Base-by-base conservation (phyloP, 2,113 vertebrate species). In the Pachypanchax playfairii region DNA sequence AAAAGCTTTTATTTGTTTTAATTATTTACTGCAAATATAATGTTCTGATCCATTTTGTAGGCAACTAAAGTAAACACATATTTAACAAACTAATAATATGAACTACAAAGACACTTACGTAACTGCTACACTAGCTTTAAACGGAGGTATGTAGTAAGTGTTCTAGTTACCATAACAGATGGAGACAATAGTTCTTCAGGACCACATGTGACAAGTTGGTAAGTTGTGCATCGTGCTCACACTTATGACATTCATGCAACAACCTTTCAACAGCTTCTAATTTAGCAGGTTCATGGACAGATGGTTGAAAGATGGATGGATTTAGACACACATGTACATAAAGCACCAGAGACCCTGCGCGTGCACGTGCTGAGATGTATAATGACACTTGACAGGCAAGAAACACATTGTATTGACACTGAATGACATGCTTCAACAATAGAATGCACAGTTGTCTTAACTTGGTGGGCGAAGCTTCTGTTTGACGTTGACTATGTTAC, bases 221-320 rank as follows among this genome's bases (percentile, higher is more conserved):
- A 49, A 58, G 61, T 53, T 44, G 53, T 63, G 33, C 35, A 57
- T 56, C 56, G 20, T 33, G 58, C 36, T n/a, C 61, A 75, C 36
- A 47, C 20, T 20, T 17, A 46, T 53, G 49, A 63, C 10, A 36
- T 64, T 42, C 4, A 7, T 5, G 52, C 49, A 29, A 51, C 39
- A 51, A 43, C 53, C 71, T 81, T 79, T 88, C 80, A 88, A 49
- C 83, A 69, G 65, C 70, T 84, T 78, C 71, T 83, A 57, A 82
- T 87, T 83, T 85, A 83, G 75, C 52, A 56, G 51, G 57, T 85
- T 81, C 58, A 77, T 24, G 65, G 73, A 65, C 58, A 33, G 51
- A 59, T 26, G 65, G 47, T 33, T 65, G 69, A 70, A 62, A 15
- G 65, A 56, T 28, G 28, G 72, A 44, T 63, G 41, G 36, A 79